Evolutionary conservation across 2,113 vertebrate species (phyloP), one percentile per base, ranked within the genome.

Genomic region (Ciconia boyciana): DNA sequence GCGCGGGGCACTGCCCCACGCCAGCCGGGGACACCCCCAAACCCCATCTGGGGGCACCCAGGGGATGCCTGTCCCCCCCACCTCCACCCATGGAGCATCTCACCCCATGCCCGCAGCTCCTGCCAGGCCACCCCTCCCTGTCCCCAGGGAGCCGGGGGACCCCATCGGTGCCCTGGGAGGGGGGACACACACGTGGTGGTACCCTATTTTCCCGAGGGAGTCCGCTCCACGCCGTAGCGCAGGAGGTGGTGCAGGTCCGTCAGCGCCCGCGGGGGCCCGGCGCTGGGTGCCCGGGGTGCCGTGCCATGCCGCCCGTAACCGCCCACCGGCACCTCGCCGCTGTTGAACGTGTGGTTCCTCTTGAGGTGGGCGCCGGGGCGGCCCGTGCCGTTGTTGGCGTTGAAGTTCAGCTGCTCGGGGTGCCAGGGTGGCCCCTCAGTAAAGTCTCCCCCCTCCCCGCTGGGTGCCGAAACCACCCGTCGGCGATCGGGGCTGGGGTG

Each of bases 381-480:
- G 60, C 74, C 86, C 43, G 97, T 79, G 8, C 98, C 97, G 4
- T 98, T 99, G 93, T 98, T 98, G 97, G 98, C 98, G 65, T 98
- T 98, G 87, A 98, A 99, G 98, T 98, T 99, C 97, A 99, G 98
- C 7, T 98, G 98, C 70, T 99, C 98, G 2, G 98, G 98, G 95
- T 98, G 98, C 99, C 99, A 99, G 60, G 98, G 94, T 0, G 95
- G 80, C 84, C 93, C 91, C 83, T 96, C 91, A n/a, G 54, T 19
- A 72, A 95, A 98, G 96, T 99, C 98, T 89, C 98, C 95, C 83
- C 95, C 93, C 2, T 99, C 98, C 98, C 98, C 68, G 78, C 96
- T 98, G 39, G 99, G 99, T 7, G 99, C 99, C 1, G 99, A 99
- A 16, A 99, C 98, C 86, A 99, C 99, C 94, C 99, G 98, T 90